A percentile compares a stretch with the other conserved stretches of the same genome.
phyloP scores from a whole-genome alignment of 2,797 vertebrate species.

The Tragelaphus oryx region DNA sequence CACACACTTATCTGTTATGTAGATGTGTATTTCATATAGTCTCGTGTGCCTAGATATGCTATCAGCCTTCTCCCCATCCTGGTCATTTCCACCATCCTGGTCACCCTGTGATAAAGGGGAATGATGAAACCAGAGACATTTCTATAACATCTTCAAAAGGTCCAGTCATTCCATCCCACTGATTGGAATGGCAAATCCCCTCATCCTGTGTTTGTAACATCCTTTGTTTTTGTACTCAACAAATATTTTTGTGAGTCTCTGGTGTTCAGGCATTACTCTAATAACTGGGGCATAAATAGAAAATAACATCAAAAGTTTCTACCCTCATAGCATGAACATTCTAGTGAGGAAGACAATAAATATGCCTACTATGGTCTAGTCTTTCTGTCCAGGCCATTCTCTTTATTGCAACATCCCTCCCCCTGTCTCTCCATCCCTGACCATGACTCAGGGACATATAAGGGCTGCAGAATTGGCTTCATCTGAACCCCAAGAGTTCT shows the following conservation, averaged over 20 bases:
- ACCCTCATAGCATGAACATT: not conserved
- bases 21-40: not conserved
- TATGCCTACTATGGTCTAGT: not conserved
- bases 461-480: not conserved
- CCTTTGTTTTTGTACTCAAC: not conserved
- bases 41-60: not conserved
- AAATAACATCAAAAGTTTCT: not conserved
- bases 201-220: not conserved
- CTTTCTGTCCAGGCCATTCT: not conserved
- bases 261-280: not conserved
- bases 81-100: not conserved
- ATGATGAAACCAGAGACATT: not conserved
- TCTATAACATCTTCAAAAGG: not conserved
- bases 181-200: not conserved
- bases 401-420: not conserved
- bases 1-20: accelerated
- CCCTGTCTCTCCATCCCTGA: accelerated
- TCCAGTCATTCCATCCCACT: not conserved
- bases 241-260: not conserved
- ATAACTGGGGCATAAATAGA: not conserved
- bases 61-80: not conserved
- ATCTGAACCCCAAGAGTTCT: not conserved
- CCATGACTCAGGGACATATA: not conserved
- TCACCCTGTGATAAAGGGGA: not conserved
- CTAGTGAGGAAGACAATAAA: not conserved